Evolutionary conservation across 2,797 vertebrate species (phyloP).

Genomic region (Phataginus tricuspis): DNA sequence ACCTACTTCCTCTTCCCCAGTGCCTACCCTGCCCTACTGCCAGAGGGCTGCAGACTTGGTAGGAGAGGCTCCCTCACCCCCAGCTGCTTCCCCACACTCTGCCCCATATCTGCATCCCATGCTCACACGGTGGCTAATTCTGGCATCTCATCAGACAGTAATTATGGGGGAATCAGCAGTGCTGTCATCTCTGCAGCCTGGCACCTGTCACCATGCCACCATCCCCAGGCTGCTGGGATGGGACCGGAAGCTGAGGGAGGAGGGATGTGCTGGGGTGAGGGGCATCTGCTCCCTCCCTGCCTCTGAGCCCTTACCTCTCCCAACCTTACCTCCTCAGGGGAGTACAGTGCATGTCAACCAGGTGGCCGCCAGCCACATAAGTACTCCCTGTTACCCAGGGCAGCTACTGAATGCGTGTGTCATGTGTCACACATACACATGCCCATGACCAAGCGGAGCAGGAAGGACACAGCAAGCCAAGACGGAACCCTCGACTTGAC

Average conservation of each 20-base stretch:
- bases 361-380: not conserved
- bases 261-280: constrained; percentile 3
- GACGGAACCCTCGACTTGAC: not conserved
- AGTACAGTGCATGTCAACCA: rapidly evolving
- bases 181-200: constrained; percentile 81
- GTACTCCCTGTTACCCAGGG: not conserved
- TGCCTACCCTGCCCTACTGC: not conserved
- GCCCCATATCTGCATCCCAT: constrained; percentile 71
- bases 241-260: constrained; percentile 53
- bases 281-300: not conserved
- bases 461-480: not conserved
- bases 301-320: not conserved
- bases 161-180: constrained; percentile 84
- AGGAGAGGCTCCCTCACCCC: constrained; percentile 26
- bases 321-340: not conserved
- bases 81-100: constrained; percentile 11
- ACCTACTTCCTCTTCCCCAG: constrained; percentile 48
- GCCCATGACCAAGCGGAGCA: not conserved
- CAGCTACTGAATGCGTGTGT: not conserved
- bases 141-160: constrained; percentile 85
- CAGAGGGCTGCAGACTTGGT: not conserved
- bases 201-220: constrained; percentile 81
- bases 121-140: constrained; percentile 83
- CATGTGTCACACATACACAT: not conserved
- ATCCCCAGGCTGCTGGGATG: constrained; percentile 28